These are phyloP conservation scores for Ciona savignyi DNA, from an alignment of 23 tunicate species.

Conservation along the genomic window DNA sequence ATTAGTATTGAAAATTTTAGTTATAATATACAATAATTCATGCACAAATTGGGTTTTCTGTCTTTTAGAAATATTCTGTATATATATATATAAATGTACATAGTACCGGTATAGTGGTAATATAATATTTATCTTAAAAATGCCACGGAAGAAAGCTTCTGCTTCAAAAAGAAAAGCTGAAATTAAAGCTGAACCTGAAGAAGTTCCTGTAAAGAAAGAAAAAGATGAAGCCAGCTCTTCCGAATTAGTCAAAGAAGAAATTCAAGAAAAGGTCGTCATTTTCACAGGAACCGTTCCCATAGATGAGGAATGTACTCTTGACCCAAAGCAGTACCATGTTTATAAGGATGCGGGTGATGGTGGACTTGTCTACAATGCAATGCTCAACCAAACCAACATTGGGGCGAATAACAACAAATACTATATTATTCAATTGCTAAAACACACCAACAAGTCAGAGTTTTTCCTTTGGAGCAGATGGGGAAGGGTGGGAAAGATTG, in stretches of 20 bases:
- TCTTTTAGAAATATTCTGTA: too few species aligned
- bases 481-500: slow-evolving; percentile 83
- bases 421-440: slow-evolving; percentile 55
- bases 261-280: slow-evolving; percentile 13
- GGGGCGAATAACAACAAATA: slow-evolving; percentile 79
- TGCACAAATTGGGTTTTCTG: too few species aligned
- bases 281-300: slow-evolving; percentile 63
- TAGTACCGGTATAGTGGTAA: too few species aligned
- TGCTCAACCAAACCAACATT: slow-evolving; percentile 81
- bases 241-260: not conserved
- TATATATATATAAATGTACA: too few species aligned
- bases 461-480: slow-evolving; percentile 62
- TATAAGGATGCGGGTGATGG: slow-evolving; percentile 12
- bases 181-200: too few species aligned
- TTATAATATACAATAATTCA: too few species aligned
- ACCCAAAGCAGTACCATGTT: slow-evolving; percentile 28
- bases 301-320: slow-evolving; percentile 44
- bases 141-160: too few species aligned
- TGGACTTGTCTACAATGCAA: slow-evolving; percentile 51
- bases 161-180: too few species aligned
- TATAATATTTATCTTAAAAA: too few species aligned
- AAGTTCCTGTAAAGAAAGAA: too few species aligned
- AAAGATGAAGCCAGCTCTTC: not conserved
- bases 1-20: too few species aligned
- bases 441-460: slow-evolving; percentile 26